Base-by-base conservation (phyloP, 2,888 invertebrate genomes). In the Globia sparganii region DNA sequence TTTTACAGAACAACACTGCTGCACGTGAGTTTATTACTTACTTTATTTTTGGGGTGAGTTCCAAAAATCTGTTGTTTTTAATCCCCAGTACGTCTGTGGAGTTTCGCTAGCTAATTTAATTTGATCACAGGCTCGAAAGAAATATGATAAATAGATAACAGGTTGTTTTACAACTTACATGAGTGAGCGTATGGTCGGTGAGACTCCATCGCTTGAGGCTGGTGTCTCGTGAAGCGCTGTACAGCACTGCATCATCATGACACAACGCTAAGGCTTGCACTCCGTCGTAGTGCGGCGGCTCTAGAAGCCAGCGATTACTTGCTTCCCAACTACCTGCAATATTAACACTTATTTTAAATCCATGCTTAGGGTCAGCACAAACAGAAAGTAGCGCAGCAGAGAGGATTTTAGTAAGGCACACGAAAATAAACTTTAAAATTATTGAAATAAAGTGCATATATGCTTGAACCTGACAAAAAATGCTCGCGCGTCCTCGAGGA, bases 231-330 rank as follows among this genome's bases (percentile, higher is more conserved):
- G 98, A 98, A 59, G 98, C 99, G 90, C 98, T 98, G 97, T 98
- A 99, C 34, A 99, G 96, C 28, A 97, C 97, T 81, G 97, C 96
- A 58, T 97, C 98, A 85, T 97, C 96, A 53, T 97, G 98, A 80
- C 96, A 94, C 72, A 98, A 96, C 53, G 98, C 97, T 68, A 99
- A 96, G 64, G 98, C 98, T 92, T 99, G 98, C 73, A 99, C 98
- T 43, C 99, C 99, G 94, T 99, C 99, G 93, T 99, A 99, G 95
- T 99, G 99, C 11, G 99, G 99, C 25, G 99, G 99, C 88, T 98
- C 97, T 77, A 98, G 95, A 88, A 98, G 97, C 74, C 97, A 97
- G 53, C 98, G 85, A 97, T 97, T 89, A 96, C 94, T 86, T 80
- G 90, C 97, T 91, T 93, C 96, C 96, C 93, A 94, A 77, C 92